A percentile compares a stretch with the other conserved stretches of the same genome.
These are phyloP conservation scores for Nebria brevicollis DNA, from an alignment of 2,888 invertebrate species.

Conservation along the genomic window DNA sequence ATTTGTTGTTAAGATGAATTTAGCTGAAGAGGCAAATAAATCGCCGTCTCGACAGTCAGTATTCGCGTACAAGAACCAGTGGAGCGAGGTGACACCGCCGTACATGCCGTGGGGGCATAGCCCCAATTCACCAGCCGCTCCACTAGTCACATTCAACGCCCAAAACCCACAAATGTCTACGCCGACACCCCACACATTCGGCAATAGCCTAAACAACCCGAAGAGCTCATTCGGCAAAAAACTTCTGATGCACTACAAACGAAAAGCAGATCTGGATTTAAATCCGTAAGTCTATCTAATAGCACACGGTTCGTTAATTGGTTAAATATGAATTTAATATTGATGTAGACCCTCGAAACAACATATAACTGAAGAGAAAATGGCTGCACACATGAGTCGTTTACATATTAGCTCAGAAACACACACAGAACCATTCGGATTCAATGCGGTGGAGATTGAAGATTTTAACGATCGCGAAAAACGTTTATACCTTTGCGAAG, in stretches of 20 bases:
- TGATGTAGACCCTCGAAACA: slow-evolving; percentile 67
- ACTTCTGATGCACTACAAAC: slow-evolving; percentile 33
- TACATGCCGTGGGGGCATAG: slow-evolving; percentile 43
- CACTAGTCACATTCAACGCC: slow-evolving; percentile 39
- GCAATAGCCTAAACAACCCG: neutral
- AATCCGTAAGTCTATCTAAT: slow-evolving; percentile 24
- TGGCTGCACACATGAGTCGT: slow-evolving; percentile 81
- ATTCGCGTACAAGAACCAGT: slow-evolving; percentile 26
- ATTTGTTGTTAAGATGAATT: slow-evolving; percentile 23
- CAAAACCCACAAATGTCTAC: slow-evolving; percentile 16
- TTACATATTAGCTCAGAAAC: slow-evolving; percentile 73
- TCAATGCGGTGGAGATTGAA: slow-evolving; percentile 47
- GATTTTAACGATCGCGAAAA: slow-evolving; percentile 56
- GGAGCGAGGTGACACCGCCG: slow-evolving; percentile 38
- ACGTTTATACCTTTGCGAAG: slow-evolving; percentile 73
- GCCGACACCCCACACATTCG: neutral
- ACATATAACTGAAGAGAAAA: slow-evolving; percentile 84
- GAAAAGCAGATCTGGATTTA: slow-evolving; percentile 35
- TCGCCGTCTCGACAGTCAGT: slow-evolving; percentile 11
- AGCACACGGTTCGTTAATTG: neutral
- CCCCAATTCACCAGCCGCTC: slow-evolving; percentile 25
- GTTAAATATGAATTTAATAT: slow-evolving; percentile 1
- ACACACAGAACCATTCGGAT: slow-evolving; percentile 53
- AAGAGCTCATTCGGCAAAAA: slow-evolving; percentile 31
- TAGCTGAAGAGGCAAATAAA: slow-evolving; percentile 27